Evolutionary conservation across 2,888 invertebrate species (phyloP), one percentile per base, ranked within the genome.

Genomic region (Endotricha flammealis): DNA sequence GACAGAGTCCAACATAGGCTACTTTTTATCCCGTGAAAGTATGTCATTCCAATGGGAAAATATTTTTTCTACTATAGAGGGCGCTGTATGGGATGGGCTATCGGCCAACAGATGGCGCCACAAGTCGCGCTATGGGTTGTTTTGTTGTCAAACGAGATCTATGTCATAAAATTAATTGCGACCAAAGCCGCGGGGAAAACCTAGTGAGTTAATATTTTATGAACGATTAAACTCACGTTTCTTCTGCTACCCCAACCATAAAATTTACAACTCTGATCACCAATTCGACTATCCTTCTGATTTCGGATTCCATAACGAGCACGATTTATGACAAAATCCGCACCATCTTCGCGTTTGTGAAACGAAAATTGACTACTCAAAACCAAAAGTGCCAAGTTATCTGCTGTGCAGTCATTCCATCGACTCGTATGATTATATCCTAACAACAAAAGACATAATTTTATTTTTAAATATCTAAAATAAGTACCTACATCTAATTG

Each of bases 211-310:
- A n/a, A n/a, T n/a, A n/a, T n/a, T n/a, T n/a, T n/a, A n/a, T n/a
- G n/a, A n/a, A n/a, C n/a, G n/a, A 23, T 16, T n/a, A 14, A 14
- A 50, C 79, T 65, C 50, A 83, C 83, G 53, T 82, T 83, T 30
- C 81, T 61, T 39, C 81, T 64, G 35, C 82, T 83, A 2, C 81
- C 82, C 75, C 76, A 83, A 7, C 83, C 83, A 33, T 49, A 80
- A 43, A 60, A 77, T 4, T 37, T 43, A 39, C 85, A 85, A 5
- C 45, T 23, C 1, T 36, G 37, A 35, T 64, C 64, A 2, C 29
- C 12, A 14, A 37, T 36, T 5, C 56, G 35, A 11, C 9, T 25
- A 1, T 55, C 40, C 6, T 32, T 36, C 1, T 48, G 40, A 6
- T 31, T n/a, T 0, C 49, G 8, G 0, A 53, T 12, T 1, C 78